Evolutionary conservation across 2,113 vertebrate species (phyloP), one percentile per base, ranked within the genome.

Genomic region (Myiozetetes cayanensis): DNA sequence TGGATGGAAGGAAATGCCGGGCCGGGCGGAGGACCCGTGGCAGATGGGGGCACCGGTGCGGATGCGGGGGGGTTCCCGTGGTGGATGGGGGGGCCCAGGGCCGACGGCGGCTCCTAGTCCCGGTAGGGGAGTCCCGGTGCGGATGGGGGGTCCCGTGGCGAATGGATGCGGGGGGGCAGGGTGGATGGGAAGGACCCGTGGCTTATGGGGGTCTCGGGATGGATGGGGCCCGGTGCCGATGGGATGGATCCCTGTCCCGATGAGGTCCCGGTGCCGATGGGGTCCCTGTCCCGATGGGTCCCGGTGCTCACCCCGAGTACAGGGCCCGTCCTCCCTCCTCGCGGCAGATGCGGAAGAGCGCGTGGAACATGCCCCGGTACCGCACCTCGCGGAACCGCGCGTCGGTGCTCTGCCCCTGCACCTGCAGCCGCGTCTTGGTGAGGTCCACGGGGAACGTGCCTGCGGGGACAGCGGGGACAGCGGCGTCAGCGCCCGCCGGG

Each of bases 361-460:
- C 99, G 63, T 99, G 99, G 94, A 99, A 99, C 99, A 99, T 99
- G 41, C 99, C 99, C 82, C 97, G 97, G 97, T 99, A 99, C 43
- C 99, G 99, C 71, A 99, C 98, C 96, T 99, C 99, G 65, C 98
- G 99, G 96, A 99, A 99, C 94, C 99, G 99, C 25, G 97, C 97
- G 93, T 98, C 98, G 16, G 93, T 86, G 89, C 97, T 98, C 98
- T 99, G 99, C 66, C 99, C 99, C 97, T 99, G 99, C 80, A 99
- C 99, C 96, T 99, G 99, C 75, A 99, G 98, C 12, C 99, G 98
- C 6, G 99, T 99, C 98, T 99, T 99, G 23, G 99, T 99, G 92
- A 99, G 97, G 94, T 99, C 99, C 65, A 99, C 98, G 23, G 99
- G 99, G 94, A 99, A 99, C 9, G 99, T 99, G 68, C 99, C 99